Evolutionary conservation across 2,113 vertebrate species (phyloP), one percentile per base, ranked within the genome.

Genomic region (Perca schrenkii): DNA sequence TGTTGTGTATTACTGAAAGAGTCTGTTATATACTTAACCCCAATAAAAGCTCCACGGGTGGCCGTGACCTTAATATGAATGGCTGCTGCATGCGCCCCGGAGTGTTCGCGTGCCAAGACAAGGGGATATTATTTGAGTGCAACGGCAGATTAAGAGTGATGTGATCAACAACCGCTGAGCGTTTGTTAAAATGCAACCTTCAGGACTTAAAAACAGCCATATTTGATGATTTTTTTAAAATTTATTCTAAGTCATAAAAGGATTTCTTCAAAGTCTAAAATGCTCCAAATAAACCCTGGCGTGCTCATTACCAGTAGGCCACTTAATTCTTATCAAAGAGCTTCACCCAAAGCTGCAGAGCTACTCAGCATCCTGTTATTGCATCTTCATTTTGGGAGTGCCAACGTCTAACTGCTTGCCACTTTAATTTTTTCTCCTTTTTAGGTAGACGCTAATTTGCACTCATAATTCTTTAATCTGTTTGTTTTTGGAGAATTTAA

Each of bases 1-100:
- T 85, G 70, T 82, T 78, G 73, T 68, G 77, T 83, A 13, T 88
- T 74, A 76, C 66, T 28, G n/a, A 76, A 80, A 78, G 73, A 73
- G 74, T 84, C 86, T 90, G 78, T 91, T 84, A 84, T 83, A 75
- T 80, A 84, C 89, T 93, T 94, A 92, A 94, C 91, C 91, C 86
- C 90, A 86, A 91, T 91, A 81, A 89, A 89, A 72, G 75, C 89
- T 69, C 79, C 25, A 57, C 8, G 70, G 87, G 77, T 57, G 86
- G 77, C 56, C 8, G 0, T 87, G 90, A 83, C 92, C 90, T 87
- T 68, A 84, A 89, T 90, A 87, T 86, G 80, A 89, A 86, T 84
- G 69, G 73, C 73, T 78, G 47, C 62, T 79, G 76, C 21, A 58
- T 75, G 72, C 50, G 76, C 52, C 60, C 52, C 4, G 2, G 69